Conservation (phyloP, 2,888 invertebrate genomes). For the Eucera pruinosa region DNA sequence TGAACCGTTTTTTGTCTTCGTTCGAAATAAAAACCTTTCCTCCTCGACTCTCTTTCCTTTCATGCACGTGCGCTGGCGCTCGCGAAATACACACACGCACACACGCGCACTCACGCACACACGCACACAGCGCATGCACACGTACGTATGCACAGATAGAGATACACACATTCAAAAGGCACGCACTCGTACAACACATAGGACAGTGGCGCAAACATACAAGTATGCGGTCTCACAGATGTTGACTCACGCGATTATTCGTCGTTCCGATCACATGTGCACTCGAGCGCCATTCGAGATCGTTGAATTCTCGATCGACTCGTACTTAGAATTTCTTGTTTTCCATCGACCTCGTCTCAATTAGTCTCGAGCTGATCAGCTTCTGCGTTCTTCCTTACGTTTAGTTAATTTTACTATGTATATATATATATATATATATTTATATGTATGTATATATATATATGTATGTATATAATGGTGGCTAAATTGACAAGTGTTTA, state of each 20-base stretch:
- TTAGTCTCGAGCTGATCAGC: constrained; percentile 68
- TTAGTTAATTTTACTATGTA: constrained; percentile 76
- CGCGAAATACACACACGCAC: constrained; percentile 28
- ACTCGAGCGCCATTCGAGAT: constrained; percentile 59
- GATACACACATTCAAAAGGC: background rate
- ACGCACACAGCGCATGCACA: background rate
- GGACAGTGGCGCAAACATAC: constrained; percentile 13
- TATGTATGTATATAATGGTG: constrained; percentile 71
- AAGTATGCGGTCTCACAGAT: constrained; percentile 2
- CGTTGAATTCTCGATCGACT: constrained; percentile 39
- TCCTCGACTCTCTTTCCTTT: constrained; percentile 15
- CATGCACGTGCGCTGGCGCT: constrained; percentile 45
- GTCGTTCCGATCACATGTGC: constrained; percentile 37
- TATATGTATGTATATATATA: constrained; percentile 43
- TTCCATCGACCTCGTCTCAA: constrained; percentile 43
- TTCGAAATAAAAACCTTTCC: constrained; percentile 55
- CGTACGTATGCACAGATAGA: constrained; percentile 20
- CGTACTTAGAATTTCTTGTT: constrained; percentile 41
- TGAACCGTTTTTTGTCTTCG: constrained; percentile 60
- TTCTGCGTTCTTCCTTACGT: constrained; percentile 62
- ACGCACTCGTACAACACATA: constrained; percentile 27
- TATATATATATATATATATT: constrained; percentile 44
- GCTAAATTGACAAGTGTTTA: constrained; percentile 84
- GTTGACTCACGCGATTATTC: constrained; percentile 36
- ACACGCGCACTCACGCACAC: constrained; percentile 1